Evolutionary conservation across 1,140 invertebrate genomes (phyloP).

Genomic region (Sitodiplosis mosellana): DNA sequence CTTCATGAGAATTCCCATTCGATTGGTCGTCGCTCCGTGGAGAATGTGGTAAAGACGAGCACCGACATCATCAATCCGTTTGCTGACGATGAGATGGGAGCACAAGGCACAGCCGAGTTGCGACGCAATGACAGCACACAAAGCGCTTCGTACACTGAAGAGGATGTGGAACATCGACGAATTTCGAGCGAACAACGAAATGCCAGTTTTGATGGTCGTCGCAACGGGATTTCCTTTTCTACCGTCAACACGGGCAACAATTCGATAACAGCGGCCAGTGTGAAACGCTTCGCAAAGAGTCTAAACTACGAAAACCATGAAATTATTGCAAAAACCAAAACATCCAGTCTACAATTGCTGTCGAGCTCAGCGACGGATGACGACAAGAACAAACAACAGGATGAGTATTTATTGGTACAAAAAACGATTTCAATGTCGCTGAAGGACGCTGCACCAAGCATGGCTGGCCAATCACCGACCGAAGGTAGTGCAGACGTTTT

Average conservation of each 20-base stretch:
- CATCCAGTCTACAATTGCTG: constrained; percentile 2
- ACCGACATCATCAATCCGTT: constrained; percentile 2
- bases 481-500: not conserved
- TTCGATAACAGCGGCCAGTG: not conserved
- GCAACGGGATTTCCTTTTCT: constrained; percentile 20
- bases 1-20: too few species aligned
- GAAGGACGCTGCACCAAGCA: not conserved
- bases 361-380: constrained; percentile 7
- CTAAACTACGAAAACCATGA: constrained; percentile 24
- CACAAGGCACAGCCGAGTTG: not conserved
- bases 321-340: constrained; percentile 12
- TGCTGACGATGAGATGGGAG: not conserved
- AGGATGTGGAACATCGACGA: constrained; percentile 16
- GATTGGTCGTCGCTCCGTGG: not conserved
- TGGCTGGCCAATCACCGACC: not conserved
- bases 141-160: not conserved
- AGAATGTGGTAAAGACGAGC: not conserved
- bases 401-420: constrained; percentile 1
- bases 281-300: constrained; percentile 16
- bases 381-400: constrained; percentile 6
- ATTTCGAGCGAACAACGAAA: constrained; percentile 18
- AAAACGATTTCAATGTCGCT: constrained; percentile 7
- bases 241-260: constrained; percentile 2
- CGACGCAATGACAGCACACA: not conserved
- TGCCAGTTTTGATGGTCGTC: constrained; percentile 15